Base-by-base conservation (phyloP, 2,797 vertebrate genomes). In the Sebastiscus tertius region DNA sequence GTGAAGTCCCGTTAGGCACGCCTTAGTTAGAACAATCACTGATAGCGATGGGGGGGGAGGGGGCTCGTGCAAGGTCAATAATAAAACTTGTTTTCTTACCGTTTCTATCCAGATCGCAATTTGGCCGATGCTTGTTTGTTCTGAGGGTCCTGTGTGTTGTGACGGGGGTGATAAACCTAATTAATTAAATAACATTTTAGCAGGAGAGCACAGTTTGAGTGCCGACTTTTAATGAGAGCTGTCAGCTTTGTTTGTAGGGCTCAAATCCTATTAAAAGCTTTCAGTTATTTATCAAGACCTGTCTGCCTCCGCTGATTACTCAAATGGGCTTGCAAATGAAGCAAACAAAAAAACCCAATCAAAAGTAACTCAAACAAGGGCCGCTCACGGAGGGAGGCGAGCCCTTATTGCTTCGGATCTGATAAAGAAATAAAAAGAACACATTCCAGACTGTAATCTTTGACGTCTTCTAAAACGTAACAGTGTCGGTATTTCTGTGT, bases 201-300 rank as follows among this genome's bases (percentile, higher is more conserved):
- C 89, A 87, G 86, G 75, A 86, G 87, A 88, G 88, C 90, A 83
- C 87, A 79, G 89, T 91, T 88, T 90, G 93, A 92, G 87, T 89
- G 88, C 86, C 73, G 85, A 83, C 87, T 91, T 92, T 91, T 94
- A 94, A 96, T 93, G 93, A 93, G 86, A 93, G 92, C 91, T 93
- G 94, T 94, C 93, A 93, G 93, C 92, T 88, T 95, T 94, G 94
- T 95, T 94, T 95, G 93, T 88, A 80, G 84, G 88, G 84, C 82
- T 92, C 73, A 92, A 94, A 95, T 95, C 95, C 93, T 77, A 93
- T 96, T 95, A 95, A 92, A 93, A 94, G 89, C 91, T 90, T 88
- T 93, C 78, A 80, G 83, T 92, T 91, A 89, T 93, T 94, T 94
- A 92, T 93, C 89, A 94, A 84, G 87, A 91, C 87, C 84, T 94